A percentile compares a stretch with the other conserved stretches of the same genome.
Conservation (phyloP, 2,797 vertebrate species). For the Xerus rutilus region DNA sequence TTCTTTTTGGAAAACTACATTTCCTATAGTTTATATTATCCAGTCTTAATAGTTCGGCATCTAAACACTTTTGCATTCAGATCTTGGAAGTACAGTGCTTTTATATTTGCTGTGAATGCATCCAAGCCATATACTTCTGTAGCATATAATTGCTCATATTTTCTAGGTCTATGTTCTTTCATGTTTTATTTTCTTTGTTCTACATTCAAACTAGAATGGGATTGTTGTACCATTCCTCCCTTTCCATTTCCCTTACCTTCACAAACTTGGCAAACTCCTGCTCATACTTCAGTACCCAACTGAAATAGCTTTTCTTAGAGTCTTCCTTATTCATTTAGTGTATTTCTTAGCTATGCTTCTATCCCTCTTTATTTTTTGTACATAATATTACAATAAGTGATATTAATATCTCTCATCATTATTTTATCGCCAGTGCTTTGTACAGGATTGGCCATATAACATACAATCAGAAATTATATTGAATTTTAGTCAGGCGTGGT, state of each 20-base stretch:
- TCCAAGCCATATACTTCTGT: background rate
- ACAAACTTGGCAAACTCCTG: slow-evolving; percentile 11
- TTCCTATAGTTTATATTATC: background rate
- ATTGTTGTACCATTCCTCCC: background rate
- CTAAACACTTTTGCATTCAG: background rate
- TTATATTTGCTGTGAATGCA: background rate
- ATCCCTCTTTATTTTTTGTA: background rate
- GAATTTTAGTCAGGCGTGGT: background rate
- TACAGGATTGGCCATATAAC: background rate
- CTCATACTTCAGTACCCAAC: background rate
- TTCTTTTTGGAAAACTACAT: slow-evolving; percentile 44
- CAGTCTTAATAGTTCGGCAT: slow-evolving; percentile 24
- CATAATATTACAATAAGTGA: background rate
- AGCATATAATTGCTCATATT: background rate
- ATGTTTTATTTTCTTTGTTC: slow-evolving; percentile 22
- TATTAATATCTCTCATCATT: background rate
- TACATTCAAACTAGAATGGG: background rate
- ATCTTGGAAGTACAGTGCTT: slow-evolving; percentile 13
- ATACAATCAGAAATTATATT: background rate
- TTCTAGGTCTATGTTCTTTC: slow-evolving; percentile 34
- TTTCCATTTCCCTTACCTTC: too few relatives aligned
- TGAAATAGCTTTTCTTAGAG: slow-evolving; percentile 52
- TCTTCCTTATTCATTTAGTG: background rate
- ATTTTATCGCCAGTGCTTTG: background rate
- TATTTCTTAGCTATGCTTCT: background rate